phyloP scores from a whole-genome alignment of 2,113 vertebrate species.

The Holacanthus passer region DNA sequence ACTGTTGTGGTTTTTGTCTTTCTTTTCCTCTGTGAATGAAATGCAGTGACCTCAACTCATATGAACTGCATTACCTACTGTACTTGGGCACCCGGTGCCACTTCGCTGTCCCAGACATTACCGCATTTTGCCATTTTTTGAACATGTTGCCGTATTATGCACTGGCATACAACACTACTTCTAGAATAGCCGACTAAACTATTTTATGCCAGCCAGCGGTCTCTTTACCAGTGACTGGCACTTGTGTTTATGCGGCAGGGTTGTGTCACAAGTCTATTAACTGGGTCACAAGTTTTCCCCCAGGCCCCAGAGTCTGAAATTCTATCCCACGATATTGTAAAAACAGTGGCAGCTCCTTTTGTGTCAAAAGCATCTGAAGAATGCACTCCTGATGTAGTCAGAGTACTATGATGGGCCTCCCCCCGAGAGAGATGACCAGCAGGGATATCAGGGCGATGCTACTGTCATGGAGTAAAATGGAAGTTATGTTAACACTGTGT shows the following conservation, averaged over 20 bases:
- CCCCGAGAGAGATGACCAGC: conserved; percentile 6
- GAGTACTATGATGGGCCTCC: conserved; percentile 22
- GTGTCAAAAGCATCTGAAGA: conserved; percentile 73
- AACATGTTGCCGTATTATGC: conserved; percentile 27
- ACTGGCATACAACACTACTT: conserved; percentile 2
- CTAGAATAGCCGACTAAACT: conserved; percentile 5
- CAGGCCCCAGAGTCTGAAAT: conserved; percentile 50
- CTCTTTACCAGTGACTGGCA: conserved; percentile 25
- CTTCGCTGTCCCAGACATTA: conserved; percentile 44
- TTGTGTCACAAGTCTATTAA: conserved; percentile 41
- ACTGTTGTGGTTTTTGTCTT: not conserved
- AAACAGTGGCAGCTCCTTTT: conserved; percentile 64
- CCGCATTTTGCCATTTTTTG: conserved; percentile 45
- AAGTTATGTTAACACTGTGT: conserved; percentile 15
- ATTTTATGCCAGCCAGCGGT: conserved; percentile 12
- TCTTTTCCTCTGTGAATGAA: not conserved
- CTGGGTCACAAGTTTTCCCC: conserved; percentile 39
- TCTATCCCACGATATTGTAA: conserved; percentile 63
- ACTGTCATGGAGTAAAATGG: conserved; percentile 41
- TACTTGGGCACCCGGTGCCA: not conserved
- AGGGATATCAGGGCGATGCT: conserved; percentile 34
- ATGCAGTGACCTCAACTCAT: conserved; percentile 14
- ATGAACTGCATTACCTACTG: conserved; percentile 24
- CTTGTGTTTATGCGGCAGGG: conserved; percentile 19
- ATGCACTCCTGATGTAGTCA: conserved; percentile 62